Base-by-base conservation (phyloP, 2,113 vertebrate genomes). In the Cacatua alba region DNA sequence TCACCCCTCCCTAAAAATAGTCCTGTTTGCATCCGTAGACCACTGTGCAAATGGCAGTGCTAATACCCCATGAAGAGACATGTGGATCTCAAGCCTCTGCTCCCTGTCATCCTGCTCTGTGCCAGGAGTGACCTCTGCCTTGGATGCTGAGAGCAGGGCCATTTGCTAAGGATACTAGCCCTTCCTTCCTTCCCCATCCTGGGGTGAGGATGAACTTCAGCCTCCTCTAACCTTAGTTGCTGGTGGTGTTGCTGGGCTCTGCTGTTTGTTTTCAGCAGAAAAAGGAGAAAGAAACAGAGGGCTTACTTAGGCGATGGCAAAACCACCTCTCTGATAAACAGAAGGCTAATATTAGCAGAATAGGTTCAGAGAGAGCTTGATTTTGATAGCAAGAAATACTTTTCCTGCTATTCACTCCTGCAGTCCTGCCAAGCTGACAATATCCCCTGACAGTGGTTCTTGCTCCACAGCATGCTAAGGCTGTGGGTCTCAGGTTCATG, bases 61-160 rank as follows among this genome's bases (percentile, higher is more conserved):
- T 51, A 69, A 13, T 60, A 25, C 31, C 57, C 24, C 0, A 0
- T 43, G 43, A 57, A 62, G 43, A 23, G 23, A 20, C 31, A 20
- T 0, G 0, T 31, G 51, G 33, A 31, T 64, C n/a, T 55, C 20
- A 6, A 33, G 39, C 23, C 13, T 44, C 29, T 52, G 41, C 19
- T 88, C 35, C 21, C 33, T 46, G 28, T 37, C 64, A 49, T 41
- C 13, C 53, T 2, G 1, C 17, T 44, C 13, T 65, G 1, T 37
- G 28, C 24, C 5, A 4, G 29, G 6, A 53, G 5, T 35, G 52
- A 44, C 65, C 63, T 86, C 25, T 4, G 15, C 10, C 4, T 55
- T 31, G 48, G 55, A 35, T 1, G 3, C 21, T 29, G 17, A 0
- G 4, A 77, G 17, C 0, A 0, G 41, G 28, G 17, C 31, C 46